Conservation (phyloP, 2,797 vertebrate species). For the Melanotaenia pygmaea region DNA sequence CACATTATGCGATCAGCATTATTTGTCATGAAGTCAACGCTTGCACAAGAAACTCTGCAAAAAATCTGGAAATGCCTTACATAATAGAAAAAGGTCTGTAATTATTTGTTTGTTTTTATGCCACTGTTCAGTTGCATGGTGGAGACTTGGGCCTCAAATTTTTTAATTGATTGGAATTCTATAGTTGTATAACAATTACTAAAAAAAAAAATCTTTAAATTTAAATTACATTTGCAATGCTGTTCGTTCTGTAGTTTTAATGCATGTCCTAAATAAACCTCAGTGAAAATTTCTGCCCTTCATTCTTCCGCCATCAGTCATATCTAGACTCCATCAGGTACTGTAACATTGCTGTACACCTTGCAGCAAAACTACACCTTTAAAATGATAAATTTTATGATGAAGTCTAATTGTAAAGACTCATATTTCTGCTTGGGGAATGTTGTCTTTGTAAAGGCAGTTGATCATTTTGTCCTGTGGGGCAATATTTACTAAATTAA, state of each 20-base stretch:
- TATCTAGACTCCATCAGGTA: too few species aligned
- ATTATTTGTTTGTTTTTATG: too few species aligned
- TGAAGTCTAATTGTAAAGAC: neutral
- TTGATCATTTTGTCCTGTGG: neutral
- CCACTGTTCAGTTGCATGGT: neutral
- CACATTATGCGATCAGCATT: neutral
- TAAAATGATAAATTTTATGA: neutral
- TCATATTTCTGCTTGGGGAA: neutral
- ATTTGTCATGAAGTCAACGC: constrained; percentile 4
- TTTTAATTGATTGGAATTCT: neutral
- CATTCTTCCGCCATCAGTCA: too few species aligned
- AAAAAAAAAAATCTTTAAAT: too few species aligned
- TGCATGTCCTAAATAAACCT: too few species aligned
- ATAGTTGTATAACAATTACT: too few species aligned
- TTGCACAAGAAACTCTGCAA: too few species aligned
- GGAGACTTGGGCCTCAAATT: neutral
- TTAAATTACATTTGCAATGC: too few species aligned
- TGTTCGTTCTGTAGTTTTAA: too few species aligned
- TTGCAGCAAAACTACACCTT: neutral
- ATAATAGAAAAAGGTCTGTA: too few species aligned
- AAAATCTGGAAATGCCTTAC: too few species aligned
- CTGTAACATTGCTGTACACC: neutral
- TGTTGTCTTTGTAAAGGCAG: neutral
- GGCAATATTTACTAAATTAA: neutral
- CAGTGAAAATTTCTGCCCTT: too few species aligned